These are phyloP conservation scores for Fragum fragum DNA, from an alignment of 2,888 invertebrate genomes.

Conservation along the genomic window DNA sequence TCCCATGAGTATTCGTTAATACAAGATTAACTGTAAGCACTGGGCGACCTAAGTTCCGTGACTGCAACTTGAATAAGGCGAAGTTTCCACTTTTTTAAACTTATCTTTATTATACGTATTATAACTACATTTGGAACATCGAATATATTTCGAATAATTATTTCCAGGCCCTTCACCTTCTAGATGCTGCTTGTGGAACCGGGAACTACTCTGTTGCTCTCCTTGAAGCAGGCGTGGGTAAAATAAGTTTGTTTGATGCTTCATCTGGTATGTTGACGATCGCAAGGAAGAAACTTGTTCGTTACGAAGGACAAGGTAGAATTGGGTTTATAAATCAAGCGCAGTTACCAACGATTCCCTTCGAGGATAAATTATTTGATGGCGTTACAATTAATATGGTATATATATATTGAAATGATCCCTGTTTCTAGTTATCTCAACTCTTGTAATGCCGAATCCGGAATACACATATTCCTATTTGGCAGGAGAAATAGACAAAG, in stretches of 20 bases:
- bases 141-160: too few species aligned
- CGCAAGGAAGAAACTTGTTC: not conserved
- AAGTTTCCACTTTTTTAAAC: too few species aligned
- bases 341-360: not conserved
- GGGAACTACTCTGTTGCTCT: slow-evolving; percentile 9
- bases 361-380: not conserved
- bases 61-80: too few species aligned
- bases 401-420: not conserved
- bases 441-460: too few species aligned
- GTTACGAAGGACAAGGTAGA: not conserved
- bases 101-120: too few species aligned
- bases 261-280: not conserved
- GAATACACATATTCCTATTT: too few species aligned
- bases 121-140: too few species aligned
- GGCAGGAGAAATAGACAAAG: too few species aligned
- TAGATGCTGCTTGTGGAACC: slow-evolving; percentile 2
- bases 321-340: not conserved
- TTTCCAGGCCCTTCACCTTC: not conserved
- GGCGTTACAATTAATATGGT: slow-evolving; percentile 8
- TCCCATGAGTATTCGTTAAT: too few species aligned
- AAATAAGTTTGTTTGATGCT: slow-evolving; percentile 14
- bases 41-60: too few species aligned
- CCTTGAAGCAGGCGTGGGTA: not conserved
- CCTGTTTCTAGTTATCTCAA: too few species aligned
- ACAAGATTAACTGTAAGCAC: too few species aligned